Evolutionary conservation across 2,888 invertebrate species (phyloP), one percentile per base, ranked within the genome.

Genomic region (Volucella bombylans): DNA sequence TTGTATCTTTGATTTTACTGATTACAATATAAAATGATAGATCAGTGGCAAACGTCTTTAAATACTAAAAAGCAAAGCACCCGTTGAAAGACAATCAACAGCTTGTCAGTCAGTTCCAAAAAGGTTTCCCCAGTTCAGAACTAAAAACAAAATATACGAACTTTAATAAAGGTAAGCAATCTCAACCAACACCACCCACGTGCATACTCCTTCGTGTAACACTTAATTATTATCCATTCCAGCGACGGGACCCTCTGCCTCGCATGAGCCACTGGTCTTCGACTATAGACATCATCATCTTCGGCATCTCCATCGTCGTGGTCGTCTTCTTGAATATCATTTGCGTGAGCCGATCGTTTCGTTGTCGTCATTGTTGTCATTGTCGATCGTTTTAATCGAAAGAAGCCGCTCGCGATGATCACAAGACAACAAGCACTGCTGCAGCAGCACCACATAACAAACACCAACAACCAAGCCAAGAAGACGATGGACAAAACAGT

Each of bases 231-330:
- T 71, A 39, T 80, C 43, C 39, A 69, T 18, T 15, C 18, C 55
- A 72, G 18, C 50, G 54, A 49, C 14, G 18, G 57, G 74, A 83
- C 83, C 83, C 83, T 80, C 80, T 80, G 61, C 65, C 67, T 74
- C 15, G 80, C 65, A 61, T 71, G 71, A 59, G 74, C 80, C 83
- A 83, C 80, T 76, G 83, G 79, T 73, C 54, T 64, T 76, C 61
- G 39, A 31, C 59, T 76, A 47, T 11, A 47, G 68, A 45, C 64
- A 41, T 69, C 61, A 50, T 55, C 41, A 69, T 57, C 31, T 0
- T 31, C 31, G 6, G 4, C 31, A 31, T 54, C 54, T 12, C 45
- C 64, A 39, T 23, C 52, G 23, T 41, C 41, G 14, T n/a, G 11
- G 15, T 14, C 61, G 11, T 38, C 4, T 47, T 2, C 47, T 10